A percentile compares a stretch with the other conserved stretches of the same genome.
Evolutionary conservation across 2,797 vertebrate genomes (phyloP).

Genomic region (Ceryle rudis): DNA sequence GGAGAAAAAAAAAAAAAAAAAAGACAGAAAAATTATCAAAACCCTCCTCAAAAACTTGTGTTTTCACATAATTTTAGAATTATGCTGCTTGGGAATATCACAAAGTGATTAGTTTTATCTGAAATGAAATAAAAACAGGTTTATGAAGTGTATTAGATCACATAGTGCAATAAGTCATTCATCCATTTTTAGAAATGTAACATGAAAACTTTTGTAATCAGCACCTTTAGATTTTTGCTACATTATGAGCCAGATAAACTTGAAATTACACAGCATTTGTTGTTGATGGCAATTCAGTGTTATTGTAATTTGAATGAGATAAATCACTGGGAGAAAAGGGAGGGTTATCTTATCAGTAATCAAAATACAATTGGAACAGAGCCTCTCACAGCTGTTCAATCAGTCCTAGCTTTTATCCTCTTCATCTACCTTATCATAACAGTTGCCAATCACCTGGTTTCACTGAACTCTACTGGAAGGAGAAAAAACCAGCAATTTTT

Average conservation of each 20-base stretch:
- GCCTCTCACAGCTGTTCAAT: slow-evolving; percentile 68
- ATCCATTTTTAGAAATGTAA: slow-evolving; percentile 28
- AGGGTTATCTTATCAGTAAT: slow-evolving; percentile 71
- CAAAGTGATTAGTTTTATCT: background rate
- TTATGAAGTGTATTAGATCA: slow-evolving; percentile 11
- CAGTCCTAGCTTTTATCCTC: slow-evolving; percentile 60
- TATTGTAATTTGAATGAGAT: slow-evolving; percentile 59
- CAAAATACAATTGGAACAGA: slow-evolving; percentile 63
- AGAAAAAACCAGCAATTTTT: background rate
- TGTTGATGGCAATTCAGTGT: slow-evolving; percentile 58
- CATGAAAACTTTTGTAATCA: slow-evolving; percentile 2
- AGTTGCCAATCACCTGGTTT: slow-evolving; percentile 57
- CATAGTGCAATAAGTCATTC: background rate
- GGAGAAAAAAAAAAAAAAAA: background rate
- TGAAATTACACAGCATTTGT: slow-evolving; percentile 47
- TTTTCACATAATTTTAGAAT: background rate
- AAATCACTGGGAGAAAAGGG: slow-evolving; percentile 45
- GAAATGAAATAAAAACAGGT: background rate
- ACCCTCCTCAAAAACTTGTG: background rate
- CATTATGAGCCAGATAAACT: background rate
- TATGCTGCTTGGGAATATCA: background rate
- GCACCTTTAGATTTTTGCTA: slow-evolving; percentile 4
- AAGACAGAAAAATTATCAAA: background rate
- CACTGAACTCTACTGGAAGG: background rate
- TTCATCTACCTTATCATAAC: slow-evolving; percentile 38